A percentile compares a stretch with the other conserved stretches of the same genome.
Conservation (phyloP, 2,113 vertebrate genomes). For the Oncorhynchus keta region DNA sequence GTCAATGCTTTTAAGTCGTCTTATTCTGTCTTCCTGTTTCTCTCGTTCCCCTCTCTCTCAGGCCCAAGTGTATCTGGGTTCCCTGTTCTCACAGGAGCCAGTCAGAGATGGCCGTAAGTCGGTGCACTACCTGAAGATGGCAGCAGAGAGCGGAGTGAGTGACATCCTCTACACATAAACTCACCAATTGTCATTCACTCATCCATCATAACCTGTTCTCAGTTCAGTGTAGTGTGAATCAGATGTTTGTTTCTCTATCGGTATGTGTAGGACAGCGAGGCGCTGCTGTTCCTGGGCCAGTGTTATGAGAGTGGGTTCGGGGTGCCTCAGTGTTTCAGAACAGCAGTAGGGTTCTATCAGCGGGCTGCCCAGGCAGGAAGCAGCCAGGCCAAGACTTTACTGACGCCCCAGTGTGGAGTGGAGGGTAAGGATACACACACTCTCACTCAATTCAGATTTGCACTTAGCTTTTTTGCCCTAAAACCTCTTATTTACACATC, state of each 20-base stretch:
- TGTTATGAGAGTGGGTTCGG: conserved; percentile 87
- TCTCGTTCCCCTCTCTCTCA: conserved; percentile 41
- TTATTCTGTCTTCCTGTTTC: neutral
- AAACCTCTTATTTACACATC: neutral
- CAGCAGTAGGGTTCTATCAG: conserved; percentile 76
- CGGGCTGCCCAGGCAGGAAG: conserved; percentile 75
- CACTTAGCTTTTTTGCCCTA: no score
- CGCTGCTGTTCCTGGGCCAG: conserved; percentile 83
- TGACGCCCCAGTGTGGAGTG: conserved; percentile 50
- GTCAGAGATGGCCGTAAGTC: conserved; percentile 70
- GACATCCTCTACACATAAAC: conserved; percentile 11
- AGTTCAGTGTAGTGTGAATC: neutral
- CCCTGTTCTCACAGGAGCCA: conserved; percentile 76
- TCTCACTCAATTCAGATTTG: neutral
- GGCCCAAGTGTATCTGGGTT: conserved; percentile 90
- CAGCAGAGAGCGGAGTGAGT: conserved; percentile 78
- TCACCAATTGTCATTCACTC: no score
- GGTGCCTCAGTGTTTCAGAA: conserved; percentile 68
- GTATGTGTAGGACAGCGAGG: conserved; percentile 78
- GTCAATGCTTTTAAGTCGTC: no score
- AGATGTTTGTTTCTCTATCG: conserved; percentile 19
- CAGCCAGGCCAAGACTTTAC: conserved; percentile 64
- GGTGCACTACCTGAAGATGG: conserved; percentile 82
- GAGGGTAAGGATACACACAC: conserved; percentile 35
- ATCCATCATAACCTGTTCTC: neutral